Conservation (phyloP, 2,797 vertebrate genomes). For the Sebastes diploproa region DNA sequence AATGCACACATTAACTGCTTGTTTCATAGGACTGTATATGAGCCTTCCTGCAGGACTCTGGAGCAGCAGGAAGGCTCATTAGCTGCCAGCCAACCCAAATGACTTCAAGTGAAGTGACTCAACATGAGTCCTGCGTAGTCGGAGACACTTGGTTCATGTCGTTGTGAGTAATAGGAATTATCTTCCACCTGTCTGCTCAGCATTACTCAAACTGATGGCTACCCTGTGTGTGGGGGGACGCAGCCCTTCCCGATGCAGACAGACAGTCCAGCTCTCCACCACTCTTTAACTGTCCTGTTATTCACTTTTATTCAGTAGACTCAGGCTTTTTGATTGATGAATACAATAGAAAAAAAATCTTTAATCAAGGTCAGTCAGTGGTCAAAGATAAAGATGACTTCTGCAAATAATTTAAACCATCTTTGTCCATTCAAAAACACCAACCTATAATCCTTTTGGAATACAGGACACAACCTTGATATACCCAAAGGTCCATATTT, state of each 20-base stretch:
- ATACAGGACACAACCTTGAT: background rate
- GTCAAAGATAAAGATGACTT: background rate
- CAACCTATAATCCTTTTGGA: background rate
- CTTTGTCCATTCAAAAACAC: background rate
- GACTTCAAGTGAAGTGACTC: constrained; percentile 47
- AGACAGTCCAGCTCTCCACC: background rate
- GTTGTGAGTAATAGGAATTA: constrained; percentile 43
- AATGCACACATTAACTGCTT: background rate
- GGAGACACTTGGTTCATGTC: constrained; percentile 37
- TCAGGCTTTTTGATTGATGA: background rate
- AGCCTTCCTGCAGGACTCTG: constrained; percentile 10
- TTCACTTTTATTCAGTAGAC: background rate
- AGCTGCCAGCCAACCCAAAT: constrained; percentile 47
- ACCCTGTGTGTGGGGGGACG: constrained; percentile 11
- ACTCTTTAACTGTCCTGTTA: background rate
- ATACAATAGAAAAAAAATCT: background rate
- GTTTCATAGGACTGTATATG: background rate
- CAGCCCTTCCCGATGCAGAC: background rate
- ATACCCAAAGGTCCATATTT: background rate
- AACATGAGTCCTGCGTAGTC: constrained; percentile 30
- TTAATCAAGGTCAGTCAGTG: background rate
- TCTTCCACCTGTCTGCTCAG: constrained; percentile 57
- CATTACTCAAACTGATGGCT: constrained; percentile 41
- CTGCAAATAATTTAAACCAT: background rate
- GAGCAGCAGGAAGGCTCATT: constrained; percentile 54